A percentile compares a stretch with the other conserved stretches of the same genome.
phyloP scores from a whole-genome alignment of 2,797 vertebrate genomes.

The Rousettus madagascariensis region DNA sequence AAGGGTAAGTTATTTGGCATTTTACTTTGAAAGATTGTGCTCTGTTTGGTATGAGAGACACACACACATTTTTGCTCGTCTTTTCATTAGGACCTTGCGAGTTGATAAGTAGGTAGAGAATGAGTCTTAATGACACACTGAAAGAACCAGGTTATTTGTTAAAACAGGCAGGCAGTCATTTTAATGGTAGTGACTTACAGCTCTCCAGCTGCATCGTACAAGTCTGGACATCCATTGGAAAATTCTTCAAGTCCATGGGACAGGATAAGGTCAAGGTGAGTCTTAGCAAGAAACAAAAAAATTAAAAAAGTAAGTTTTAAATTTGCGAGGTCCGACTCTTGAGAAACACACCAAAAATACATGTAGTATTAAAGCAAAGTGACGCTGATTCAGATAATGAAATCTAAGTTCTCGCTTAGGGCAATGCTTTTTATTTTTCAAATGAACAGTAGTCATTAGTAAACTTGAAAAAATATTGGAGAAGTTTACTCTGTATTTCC shows the following conservation, averaged over 20 bases:
- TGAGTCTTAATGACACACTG: background rate
- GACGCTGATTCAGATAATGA: constrained; percentile 25
- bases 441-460: background rate
- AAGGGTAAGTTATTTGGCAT: constrained; percentile 31
- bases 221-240: constrained; percentile 99
- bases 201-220: constrained; percentile 99
- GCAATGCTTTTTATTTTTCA: constrained; percentile 37
- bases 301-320: constrained; percentile 48
- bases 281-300: constrained; percentile 81
- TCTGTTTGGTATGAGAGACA: background rate
- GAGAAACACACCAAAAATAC: constrained; percentile 30
- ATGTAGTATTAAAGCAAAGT: constrained; percentile 30
- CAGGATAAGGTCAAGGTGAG: constrained; percentile 98
- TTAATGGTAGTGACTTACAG: constrained; percentile 87
- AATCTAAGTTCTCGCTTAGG: background rate
- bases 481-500: constrained; percentile 16
- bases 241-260: constrained; percentile 99
- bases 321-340: background rate
- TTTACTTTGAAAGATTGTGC: constrained; percentile 18
- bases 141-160: constrained; percentile 4
- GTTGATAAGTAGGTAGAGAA: background rate
- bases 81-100: background rate
- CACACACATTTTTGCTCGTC: background rate
- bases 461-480: background rate
- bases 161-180: constrained; percentile 26